These are phyloP conservation scores for Lichenostomus cassidix DNA, from an alignment of 2,113 vertebrate species.

Conservation along the genomic window DNA sequence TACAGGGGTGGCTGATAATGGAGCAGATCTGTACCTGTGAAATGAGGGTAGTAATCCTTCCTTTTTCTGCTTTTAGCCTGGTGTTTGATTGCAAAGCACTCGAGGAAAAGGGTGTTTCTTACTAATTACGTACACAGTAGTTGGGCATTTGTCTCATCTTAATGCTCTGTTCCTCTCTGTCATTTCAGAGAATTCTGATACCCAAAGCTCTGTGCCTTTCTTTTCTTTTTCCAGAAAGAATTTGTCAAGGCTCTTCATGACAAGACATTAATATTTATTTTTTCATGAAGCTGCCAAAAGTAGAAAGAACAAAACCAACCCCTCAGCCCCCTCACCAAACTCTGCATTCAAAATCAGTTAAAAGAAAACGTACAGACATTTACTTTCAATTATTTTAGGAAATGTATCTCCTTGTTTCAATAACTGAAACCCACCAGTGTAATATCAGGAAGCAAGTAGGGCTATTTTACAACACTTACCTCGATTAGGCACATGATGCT, in stretches of 20 bases:
- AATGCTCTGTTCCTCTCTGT: neutral
- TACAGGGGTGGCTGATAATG: neutral
- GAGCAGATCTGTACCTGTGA: neutral
- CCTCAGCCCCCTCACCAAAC: neutral
- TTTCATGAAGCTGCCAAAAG: neutral
- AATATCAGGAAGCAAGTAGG: neutral
- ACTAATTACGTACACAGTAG: neutral
- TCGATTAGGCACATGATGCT: neutral
- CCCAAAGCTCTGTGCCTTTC: neutral
- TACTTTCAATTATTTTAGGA: neutral
- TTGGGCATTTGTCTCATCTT: neutral
- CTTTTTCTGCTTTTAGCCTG: neutral
- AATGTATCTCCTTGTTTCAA: neutral
- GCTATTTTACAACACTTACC: neutral
- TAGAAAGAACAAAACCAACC: neutral
- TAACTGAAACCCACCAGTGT: neutral
- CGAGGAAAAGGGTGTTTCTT: neutral
- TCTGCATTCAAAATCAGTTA: neutral
- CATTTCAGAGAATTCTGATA: neutral
- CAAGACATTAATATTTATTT: neutral
- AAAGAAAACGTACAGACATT: neutral
- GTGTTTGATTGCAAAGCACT: neutral
- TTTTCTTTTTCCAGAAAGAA: neutral
- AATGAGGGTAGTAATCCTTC: neutral
- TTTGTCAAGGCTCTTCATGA: neutral